Evolutionary conservation across 2,797 vertebrate genomes (phyloP), one percentile per base, ranked within the genome.

Genomic region (Lithobates sylvaticus): DNA sequence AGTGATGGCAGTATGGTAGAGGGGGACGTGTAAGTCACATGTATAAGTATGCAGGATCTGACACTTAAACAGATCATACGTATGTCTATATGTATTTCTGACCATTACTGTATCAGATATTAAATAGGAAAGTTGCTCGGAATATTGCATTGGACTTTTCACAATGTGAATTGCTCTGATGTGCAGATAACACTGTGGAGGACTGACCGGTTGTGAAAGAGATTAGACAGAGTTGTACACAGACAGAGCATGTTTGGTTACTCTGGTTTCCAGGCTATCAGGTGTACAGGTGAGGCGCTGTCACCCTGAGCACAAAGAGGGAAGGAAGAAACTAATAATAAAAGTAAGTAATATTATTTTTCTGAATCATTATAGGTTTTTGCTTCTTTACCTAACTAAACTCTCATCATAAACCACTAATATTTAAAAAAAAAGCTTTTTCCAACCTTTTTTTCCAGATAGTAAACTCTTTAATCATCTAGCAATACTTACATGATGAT

Each of bases 211-310:
- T 83, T 74, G 85, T 71, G 78, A 39, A 76, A 34, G 44, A 78
- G 80, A 67, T 72, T 67, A 47, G 18, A 42, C 29, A 9, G 54
- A 42, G 68, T 74, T 72, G 1, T 73, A 71, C 69, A 47, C 50
- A 39, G 44, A 64, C 5, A 23, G 69, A 50, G 39, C 39, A 68
- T 79, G 85, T 83, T 86, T 83, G 81, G 70, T 70, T 16, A 75
- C 81, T 84, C 68, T 87, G 81, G 85, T 87, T 58, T 84, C 86
- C 74, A 87, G 86, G 86, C 75, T 44, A 87, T 78, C 16, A 23
- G 29, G 23, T 44, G 36, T n/a, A 5, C 54, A 83, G 80, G 58
- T 26, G 72, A 23, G 54, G 26, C 36, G 58, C 27, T 76, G n/a
- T 10, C 23, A 69, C 12, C 61, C 64, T 67, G 54, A 58, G 54